These are phyloP conservation scores for Caenorhabditis imperialis DNA, from an alignment of 2,888 invertebrate genomes.

Conservation along the genomic window DNA sequence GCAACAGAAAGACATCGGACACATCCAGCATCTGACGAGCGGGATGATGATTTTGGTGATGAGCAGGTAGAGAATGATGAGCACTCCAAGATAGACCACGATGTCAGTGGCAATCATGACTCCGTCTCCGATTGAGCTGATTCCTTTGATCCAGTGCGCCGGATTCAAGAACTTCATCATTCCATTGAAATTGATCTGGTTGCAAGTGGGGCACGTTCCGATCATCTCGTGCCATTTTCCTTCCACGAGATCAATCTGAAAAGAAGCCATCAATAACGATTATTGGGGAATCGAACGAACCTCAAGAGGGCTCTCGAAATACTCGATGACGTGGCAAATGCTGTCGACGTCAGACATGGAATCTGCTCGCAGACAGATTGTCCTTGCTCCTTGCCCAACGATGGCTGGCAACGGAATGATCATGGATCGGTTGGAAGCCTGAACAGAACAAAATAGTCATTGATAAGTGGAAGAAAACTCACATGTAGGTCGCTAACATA, in stretches of 20 bases:
- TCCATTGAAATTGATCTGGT: conserved; percentile 67
- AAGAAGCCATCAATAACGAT: neutral
- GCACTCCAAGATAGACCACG: conserved; percentile 61
- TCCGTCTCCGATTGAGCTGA: conserved; percentile 67
- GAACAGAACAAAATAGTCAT: neutral
- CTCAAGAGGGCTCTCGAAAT: conserved; percentile 65
- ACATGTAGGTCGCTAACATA: conserved; percentile 70
- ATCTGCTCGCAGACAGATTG: conserved; percentile 69
- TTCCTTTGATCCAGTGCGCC: conserved; percentile 69
- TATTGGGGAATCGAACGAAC: conserved; percentile 8
- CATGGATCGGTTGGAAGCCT: conserved; percentile 67
- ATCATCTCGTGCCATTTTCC: conserved; percentile 65
- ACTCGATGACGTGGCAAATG: conserved; percentile 70
- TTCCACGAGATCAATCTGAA: conserved; percentile 64
- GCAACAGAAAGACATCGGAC: conserved; percentile 47
- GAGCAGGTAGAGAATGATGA: conserved; percentile 63
- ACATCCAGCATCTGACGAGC: conserved; percentile 63
- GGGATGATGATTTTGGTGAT: conserved; percentile 69
- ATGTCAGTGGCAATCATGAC: conserved; percentile 67
- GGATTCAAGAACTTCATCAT: conserved; percentile 68
- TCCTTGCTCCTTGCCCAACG: conserved; percentile 59
- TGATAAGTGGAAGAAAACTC: too few relatives aligned
- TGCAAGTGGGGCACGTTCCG: conserved; percentile 73
- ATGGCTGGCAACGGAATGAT: conserved; percentile 65
- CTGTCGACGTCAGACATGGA: conserved; percentile 62